A percentile compares a stretch with the other conserved stretches of the same genome.
Evolutionary conservation across 2,797 vertebrate species (phyloP).

Genomic region (Pygocentrus nattereri): DNA sequence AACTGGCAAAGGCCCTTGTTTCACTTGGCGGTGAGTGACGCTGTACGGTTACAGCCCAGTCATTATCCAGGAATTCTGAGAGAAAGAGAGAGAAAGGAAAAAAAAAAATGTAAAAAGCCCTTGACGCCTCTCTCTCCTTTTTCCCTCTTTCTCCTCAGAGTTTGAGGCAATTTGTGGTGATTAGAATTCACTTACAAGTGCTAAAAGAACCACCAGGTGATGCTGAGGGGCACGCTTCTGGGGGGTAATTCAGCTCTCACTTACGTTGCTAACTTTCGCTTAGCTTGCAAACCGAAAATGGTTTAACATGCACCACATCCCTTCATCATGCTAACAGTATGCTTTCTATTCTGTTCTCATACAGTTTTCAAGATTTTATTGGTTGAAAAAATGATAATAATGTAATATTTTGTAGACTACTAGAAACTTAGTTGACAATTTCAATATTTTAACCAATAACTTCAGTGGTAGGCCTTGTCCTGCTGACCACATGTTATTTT

Average conservation of each 20-base stretch:
- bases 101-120: conserved; percentile 54
- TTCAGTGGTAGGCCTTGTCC: too few species aligned
- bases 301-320: background rate
- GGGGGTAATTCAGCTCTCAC: background rate
- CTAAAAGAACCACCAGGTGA: conserved; percentile 43
- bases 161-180: conserved; percentile 51
- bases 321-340: background rate
- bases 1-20: conserved; percentile 77
- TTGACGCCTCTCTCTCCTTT: conserved; percentile 59
- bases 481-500: too few species aligned
- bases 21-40: conserved; percentile 76
- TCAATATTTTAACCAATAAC: too few species aligned
- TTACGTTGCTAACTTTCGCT: too few species aligned
- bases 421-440: too few species aligned
- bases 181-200: conserved; percentile 60
- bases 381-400: background rate
- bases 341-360: background rate
- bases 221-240: conserved; percentile 32
- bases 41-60: conserved; percentile 74
- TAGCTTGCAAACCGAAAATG: background rate
- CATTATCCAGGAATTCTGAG: conserved; percentile 83
- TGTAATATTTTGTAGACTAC: too few species aligned
- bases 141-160: conserved; percentile 27
- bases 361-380: background rate
- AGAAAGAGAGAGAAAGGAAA: conserved; percentile 64